Evolutionary conservation across 1,140 invertebrate species (phyloP), one percentile per base, ranked within the genome.

Genomic region (Atta colombica): DNA sequence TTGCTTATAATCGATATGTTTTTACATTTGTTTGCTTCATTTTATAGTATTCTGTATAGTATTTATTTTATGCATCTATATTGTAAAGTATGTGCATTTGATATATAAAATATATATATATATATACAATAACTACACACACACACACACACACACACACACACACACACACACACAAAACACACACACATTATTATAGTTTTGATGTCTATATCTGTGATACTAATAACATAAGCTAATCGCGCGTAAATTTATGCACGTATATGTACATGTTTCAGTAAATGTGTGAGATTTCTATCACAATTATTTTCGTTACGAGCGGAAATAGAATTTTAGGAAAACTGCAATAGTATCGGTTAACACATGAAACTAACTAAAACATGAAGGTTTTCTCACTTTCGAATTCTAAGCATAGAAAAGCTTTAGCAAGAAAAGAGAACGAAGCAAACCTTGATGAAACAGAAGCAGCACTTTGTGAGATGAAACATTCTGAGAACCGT

Each of bases 391-490:
- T 78, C 71, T 25, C 8, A 14, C 28, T 45, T 74, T 55, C 78
- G 21, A n/a, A 31, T 65, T 55, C 5, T 31, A 49, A 71, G 10
- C 28, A 25, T 49, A 18, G 39, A 61, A 74, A 82, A 74, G 55
- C 63, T 68, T n/a, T 28, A 21, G n/a, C n/a, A 14, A 51, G 61
- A 49, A 39, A 21, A 69, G 31, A 51, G 8, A 60, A 72, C 35
- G 18, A 21, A 58, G 69, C 35, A 49, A 55, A 16, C 28, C 14
- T 25, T 39, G 80, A 84, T 84, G 80, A 85, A 85, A 58, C 49
- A 75, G 58, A 18, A 49, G 18, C 39, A 21, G 53, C 66, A 85
- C 60, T 89, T 66, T 68, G 74, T 66, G 60, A 85, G 74, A 89
- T 74, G 71, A 85, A 69, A 60, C 69, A 68, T 75, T 74, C 66